phyloP scores from a whole-genome alignment of 2,113 vertebrate genomes.

The Pangasianodon gigas region DNA sequence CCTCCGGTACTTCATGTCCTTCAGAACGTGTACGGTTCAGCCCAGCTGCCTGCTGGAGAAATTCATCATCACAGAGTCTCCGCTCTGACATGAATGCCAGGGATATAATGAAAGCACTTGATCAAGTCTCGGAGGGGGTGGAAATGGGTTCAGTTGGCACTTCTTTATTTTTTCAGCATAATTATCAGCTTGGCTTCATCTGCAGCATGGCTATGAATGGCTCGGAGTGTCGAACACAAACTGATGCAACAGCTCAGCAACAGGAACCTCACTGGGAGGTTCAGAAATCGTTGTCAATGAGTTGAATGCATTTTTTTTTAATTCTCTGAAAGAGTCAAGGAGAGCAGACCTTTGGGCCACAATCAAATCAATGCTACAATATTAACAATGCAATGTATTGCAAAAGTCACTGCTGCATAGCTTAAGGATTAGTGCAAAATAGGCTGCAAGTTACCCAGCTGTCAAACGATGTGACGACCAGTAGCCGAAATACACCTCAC shows the following conservation, averaged over 20 bases:
- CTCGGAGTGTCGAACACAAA: slow-evolving; percentile 12
- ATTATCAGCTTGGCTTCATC: slow-evolving; percentile 44
- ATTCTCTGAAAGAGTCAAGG: slow-evolving; percentile 10
- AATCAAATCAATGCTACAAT: slow-evolving; percentile 11
- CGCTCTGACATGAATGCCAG: slow-evolving; percentile 27
- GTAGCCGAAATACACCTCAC: neutral
- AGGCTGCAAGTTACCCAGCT: neutral
- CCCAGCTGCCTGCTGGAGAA: slow-evolving; percentile 32
- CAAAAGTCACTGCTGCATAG: neutral
- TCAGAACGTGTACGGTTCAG: neutral
- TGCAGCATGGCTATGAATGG: slow-evolving; percentile 11
- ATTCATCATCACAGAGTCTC: slow-evolving; percentile 37
- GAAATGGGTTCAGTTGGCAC: slow-evolving; percentile 48
- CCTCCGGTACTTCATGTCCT: slow-evolving; percentile 28
- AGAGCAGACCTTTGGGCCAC: neutral
- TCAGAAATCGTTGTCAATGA: slow-evolving; percentile 17
- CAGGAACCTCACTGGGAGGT: slow-evolving; percentile 22
- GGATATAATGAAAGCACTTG: slow-evolving; percentile 47
- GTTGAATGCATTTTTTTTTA: slow-evolving; percentile 20
- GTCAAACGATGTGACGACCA: neutral
- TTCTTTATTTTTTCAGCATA: slow-evolving; percentile 50
- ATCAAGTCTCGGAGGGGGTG: slow-evolving; percentile 42
- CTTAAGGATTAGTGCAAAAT: neutral
- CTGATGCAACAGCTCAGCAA: slow-evolving; percentile 51
- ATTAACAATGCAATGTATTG: neutral